These are phyloP conservation scores for Lepidurus arcticus DNA, from an alignment of 1,140 invertebrate genomes.

Conservation along the genomic window DNA sequence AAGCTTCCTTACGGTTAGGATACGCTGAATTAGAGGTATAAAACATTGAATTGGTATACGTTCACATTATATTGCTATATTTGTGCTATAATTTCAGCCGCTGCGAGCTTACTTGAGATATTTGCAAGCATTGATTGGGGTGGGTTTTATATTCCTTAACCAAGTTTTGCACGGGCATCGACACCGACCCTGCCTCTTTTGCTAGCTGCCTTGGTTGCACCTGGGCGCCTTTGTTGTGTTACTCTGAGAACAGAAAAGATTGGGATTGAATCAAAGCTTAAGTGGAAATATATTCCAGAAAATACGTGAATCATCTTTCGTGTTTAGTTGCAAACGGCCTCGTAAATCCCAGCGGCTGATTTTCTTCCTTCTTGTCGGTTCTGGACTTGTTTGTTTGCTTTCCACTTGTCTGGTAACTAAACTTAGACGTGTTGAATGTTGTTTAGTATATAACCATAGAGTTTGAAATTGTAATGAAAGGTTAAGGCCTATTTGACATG, in stretches of 20 bases:
- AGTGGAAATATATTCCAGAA: neutral
- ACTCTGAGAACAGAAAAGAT: neutral
- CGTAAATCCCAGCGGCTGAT: no score
- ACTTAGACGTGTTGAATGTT: neutral
- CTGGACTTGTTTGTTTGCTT: neutral
- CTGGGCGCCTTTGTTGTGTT: slow-evolving; percentile 1
- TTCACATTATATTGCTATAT: neutral
- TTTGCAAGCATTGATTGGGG: neutral
- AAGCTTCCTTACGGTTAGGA: neutral
- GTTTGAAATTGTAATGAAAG: neutral
- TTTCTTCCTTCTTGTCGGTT: neutral
- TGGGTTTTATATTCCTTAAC: neutral
- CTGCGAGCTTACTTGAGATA: neutral
- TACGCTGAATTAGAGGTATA: slow-evolving; percentile 11
- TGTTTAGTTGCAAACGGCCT: no score
- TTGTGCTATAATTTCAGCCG: neutral
- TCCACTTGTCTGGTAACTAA: slow-evolving; percentile 18
- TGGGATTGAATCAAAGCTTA: neutral
- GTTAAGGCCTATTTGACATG: neutral
- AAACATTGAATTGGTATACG: neutral
- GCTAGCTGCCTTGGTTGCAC: no score
- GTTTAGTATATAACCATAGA: neutral
- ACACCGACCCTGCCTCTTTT: slow-evolving; percentile 17
- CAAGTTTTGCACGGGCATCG: slow-evolving; percentile 8
- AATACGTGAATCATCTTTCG: no score